These are phyloP conservation scores for Caerostris darwini DNA, from an alignment of 1,140 invertebrate species.

Conservation along the genomic window DNA sequence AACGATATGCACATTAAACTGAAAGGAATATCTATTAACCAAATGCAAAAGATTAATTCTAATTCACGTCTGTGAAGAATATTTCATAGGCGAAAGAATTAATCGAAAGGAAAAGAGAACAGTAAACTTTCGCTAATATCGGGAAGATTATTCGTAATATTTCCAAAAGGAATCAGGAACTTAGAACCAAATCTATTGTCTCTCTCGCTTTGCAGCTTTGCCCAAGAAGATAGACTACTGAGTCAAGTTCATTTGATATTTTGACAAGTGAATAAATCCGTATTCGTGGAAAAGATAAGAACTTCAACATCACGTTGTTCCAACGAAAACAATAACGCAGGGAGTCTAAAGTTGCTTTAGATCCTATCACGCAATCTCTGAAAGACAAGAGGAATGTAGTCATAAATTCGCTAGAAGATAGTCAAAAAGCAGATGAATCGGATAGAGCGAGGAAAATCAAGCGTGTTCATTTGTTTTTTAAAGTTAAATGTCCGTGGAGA, in stretches of 20 bases:
- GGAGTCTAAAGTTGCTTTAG: not conserved
- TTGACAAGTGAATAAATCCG: not conserved
- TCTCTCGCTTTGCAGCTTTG: not conserved
- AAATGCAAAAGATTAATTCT: too few relatives aligned
- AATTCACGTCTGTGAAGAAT: too few relatives aligned
- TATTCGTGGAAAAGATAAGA: not conserved
- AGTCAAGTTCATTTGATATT: not conserved
- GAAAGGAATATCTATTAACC: too few relatives aligned
- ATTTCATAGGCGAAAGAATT: too few relatives aligned
- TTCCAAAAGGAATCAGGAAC: not conserved
- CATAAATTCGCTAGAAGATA: not conserved
- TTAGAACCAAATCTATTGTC: not conserved
- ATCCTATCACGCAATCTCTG: not conserved
- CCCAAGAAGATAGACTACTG: not conserved
- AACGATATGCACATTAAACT: too few relatives aligned
- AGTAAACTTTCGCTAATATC: too few relatives aligned
- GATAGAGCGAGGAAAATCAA: not conserved
- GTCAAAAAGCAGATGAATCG: not conserved
- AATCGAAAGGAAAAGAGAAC: too few relatives aligned
- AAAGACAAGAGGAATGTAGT: not conserved
- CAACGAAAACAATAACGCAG: not conserved
- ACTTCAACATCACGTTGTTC: not conserved
- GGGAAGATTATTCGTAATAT: too few relatives aligned
- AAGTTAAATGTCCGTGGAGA: not conserved
- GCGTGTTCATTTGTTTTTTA: not conserved